phyloP scores from a whole-genome alignment of 2,797 vertebrate genomes.

The Acrossocheilus fasciatus region DNA sequence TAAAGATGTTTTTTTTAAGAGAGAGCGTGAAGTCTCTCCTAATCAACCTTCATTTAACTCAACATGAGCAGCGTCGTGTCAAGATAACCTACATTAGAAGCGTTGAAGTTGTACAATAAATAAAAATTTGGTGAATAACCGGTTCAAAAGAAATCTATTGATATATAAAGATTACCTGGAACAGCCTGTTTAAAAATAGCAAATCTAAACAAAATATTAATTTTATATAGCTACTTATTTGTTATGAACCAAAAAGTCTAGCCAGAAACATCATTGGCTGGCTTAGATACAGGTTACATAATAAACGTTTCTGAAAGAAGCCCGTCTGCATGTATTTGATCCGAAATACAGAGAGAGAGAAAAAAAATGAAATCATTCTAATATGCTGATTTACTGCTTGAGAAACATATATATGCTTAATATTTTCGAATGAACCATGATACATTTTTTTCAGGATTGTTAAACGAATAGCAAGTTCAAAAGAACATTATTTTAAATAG shows the following conservation, averaged over 20 bases:
- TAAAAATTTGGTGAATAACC: not conserved
- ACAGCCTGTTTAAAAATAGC: not conserved
- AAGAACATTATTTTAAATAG: not conserved
- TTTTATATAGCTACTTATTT: no score
- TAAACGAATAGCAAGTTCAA: not conserved
- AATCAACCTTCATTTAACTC: not conserved
- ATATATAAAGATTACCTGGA: not conserved
- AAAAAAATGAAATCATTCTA: not conserved
- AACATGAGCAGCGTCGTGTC: not conserved
- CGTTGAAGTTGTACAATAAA: not conserved
- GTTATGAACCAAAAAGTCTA: no score
- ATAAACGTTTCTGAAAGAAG: no score
- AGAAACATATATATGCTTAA: not conserved
- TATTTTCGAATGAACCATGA: not conserved
- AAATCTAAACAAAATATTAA: not conserved
- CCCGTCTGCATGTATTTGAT: not conserved
- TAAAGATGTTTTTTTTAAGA: slow-evolving; percentile 24
- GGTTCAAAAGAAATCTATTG: not conserved
- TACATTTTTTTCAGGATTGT: not conserved
- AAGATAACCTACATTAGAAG: not conserved
- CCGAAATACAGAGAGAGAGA: not conserved
- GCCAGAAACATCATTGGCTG: no score
- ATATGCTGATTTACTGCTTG: not conserved
- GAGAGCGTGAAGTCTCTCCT: slow-evolving; percentile 29
- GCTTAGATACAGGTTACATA: not conserved